Percentiles rank a stretch among this genome's conserved stretches.
Evolutionary conservation across 1,140 invertebrate species (phyloP).

Genomic region (Anastrepha obliqua): DNA sequence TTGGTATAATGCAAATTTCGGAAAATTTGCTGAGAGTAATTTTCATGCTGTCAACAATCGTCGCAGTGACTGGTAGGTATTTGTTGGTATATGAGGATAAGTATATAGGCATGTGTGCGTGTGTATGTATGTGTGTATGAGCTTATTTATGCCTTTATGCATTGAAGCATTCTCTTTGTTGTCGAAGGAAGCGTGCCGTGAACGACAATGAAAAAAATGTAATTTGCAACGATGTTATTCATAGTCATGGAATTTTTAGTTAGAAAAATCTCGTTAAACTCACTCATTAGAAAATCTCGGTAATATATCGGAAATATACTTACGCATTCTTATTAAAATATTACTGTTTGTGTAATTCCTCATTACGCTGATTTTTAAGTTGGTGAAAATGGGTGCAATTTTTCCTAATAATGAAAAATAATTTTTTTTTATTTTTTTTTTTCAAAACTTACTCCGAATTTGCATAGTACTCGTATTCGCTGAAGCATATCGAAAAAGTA

Average conservation of each 20-base stretch:
- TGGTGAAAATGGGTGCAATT: too few species aligned
- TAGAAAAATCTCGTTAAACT: too few species aligned
- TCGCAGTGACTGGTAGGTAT: conserved; percentile 68
- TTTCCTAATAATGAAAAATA: too few species aligned
- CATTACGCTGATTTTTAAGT: too few species aligned
- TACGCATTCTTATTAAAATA: too few species aligned
- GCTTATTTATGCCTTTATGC: neutral
- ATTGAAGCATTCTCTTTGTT: neutral
- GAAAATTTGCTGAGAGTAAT: conserved; percentile 68
- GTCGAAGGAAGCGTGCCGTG: neutral
- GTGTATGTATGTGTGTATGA: neutral
- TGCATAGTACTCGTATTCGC: too few species aligned
- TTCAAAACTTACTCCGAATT: too few species aligned
- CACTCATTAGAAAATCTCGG: too few species aligned
- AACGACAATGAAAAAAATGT: neutral
- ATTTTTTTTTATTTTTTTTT: too few species aligned
- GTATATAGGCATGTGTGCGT: neutral
- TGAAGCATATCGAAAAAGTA: too few species aligned
- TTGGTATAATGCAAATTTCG: conserved; percentile 57
- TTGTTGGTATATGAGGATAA: neutral
- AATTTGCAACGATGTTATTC: neutral
- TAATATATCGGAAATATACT: too few species aligned
- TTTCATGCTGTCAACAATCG: conserved; percentile 74
- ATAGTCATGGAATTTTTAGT: neutral
- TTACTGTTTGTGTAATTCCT: too few species aligned